Evolutionary conservation across 2,888 invertebrate species (phyloP).

Genomic region (Idaea biselata): DNA sequence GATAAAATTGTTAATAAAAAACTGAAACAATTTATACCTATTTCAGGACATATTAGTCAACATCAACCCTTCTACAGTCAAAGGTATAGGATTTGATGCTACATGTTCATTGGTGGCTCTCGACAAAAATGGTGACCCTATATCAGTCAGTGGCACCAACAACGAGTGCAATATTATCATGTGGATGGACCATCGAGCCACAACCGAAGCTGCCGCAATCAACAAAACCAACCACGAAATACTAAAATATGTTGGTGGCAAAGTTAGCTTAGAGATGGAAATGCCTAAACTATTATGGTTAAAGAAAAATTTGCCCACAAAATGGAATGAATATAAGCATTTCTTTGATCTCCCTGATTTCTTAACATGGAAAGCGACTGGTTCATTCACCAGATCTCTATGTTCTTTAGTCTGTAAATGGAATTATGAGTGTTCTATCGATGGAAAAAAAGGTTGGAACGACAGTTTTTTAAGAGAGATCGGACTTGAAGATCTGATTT

Average conservation of each 20-base stretch:
- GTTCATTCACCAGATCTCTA: slow-evolving; percentile 86
- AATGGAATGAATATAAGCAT: slow-evolving; percentile 86
- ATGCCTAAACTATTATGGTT: slow-evolving; percentile 96
- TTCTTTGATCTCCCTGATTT: slow-evolving; percentile 97
- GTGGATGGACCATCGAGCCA: slow-evolving; percentile 96
- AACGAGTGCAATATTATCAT: slow-evolving; percentile 90
- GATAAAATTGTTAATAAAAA: no score
- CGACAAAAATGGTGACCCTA: slow-evolving; percentile 84
- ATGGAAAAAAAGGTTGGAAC: slow-evolving; percentile 85
- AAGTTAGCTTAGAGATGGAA: slow-evolving; percentile 98
- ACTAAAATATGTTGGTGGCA: slow-evolving; percentile 93
- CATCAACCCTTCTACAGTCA: slow-evolving; percentile 80
- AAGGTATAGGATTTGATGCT: slow-evolving; percentile 96
- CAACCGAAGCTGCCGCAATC: slow-evolving; percentile 88
- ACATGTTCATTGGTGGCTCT: slow-evolving; percentile 95
- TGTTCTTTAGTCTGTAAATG: slow-evolving; percentile 97
- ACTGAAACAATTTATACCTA: neutral
- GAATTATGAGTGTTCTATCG: slow-evolving; percentile 88
- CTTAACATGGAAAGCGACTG: slow-evolving; percentile 95
- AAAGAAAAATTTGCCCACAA: slow-evolving; percentile 85
- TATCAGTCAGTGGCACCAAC: slow-evolving; percentile 85
- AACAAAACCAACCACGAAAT: slow-evolving; percentile 88
- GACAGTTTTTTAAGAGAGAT: slow-evolving; percentile 85
- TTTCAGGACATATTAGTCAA: slow-evolving; percentile 82
- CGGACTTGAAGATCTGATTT: slow-evolving; percentile 86